Evolutionary conservation across 2,113 vertebrate genomes (phyloP).

Genomic region (Thunnus thynnus): DNA sequence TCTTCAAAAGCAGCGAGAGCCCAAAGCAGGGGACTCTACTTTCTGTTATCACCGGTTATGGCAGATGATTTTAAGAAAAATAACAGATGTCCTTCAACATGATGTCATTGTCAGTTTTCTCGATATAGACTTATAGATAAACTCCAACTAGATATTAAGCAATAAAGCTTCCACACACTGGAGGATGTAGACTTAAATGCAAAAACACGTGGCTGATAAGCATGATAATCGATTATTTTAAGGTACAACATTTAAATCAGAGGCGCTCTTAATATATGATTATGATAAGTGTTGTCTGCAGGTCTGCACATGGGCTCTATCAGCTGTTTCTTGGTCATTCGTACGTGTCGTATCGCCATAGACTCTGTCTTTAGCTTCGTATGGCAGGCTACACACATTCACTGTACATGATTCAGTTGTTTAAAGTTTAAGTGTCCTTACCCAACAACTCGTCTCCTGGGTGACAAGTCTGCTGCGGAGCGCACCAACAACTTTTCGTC

Average conservation of each 20-base stretch:
- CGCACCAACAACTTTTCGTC: conserved; percentile 61
- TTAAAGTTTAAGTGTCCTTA: conserved; percentile 73
- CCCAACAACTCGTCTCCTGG: conserved; percentile 82
- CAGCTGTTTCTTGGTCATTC: not conserved
- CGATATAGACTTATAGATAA: accelerated
- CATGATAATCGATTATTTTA: no score
- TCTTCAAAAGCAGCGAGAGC: conserved; percentile 14
- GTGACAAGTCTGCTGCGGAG: conserved; percentile 79
- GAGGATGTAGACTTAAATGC: no score
- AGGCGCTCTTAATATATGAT: no score
- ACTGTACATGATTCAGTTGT: not conserved
- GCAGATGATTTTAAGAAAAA: not conserved
- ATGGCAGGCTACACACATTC: not conserved
- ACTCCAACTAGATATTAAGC: not conserved
- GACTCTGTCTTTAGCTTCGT: no score
- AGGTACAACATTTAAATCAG: no score
- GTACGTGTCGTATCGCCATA: no score
- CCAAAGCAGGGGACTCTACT: not conserved
- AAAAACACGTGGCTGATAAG: no score
- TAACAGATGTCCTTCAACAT: not conserved
- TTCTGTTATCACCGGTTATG: not conserved
- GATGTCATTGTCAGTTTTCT: not conserved
- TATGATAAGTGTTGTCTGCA: no score
- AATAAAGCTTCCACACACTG: not conserved
- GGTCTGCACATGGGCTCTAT: not conserved